Evolutionary conservation across 2,113 vertebrate genomes (phyloP).

Genomic region (Rhinogobius similis): DNA sequence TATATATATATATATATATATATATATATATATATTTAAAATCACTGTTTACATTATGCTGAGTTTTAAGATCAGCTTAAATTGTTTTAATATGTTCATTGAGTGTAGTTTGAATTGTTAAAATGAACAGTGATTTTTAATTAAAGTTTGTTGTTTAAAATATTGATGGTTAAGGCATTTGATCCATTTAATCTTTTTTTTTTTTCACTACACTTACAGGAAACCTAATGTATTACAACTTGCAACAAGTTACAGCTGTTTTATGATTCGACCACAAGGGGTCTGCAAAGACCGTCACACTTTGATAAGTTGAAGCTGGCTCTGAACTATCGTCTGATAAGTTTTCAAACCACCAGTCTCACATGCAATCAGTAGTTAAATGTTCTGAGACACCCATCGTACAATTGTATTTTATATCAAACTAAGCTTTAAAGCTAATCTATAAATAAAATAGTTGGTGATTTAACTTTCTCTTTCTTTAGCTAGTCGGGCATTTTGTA

Average conservation of each 20-base stretch:
- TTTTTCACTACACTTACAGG: background rate
- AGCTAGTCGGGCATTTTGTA: background rate
- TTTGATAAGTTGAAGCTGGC: background rate
- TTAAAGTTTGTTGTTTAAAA: background rate
- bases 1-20: too few species aligned
- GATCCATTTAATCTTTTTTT: background rate
- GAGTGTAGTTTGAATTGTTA: background rate
- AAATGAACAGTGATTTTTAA: background rate
- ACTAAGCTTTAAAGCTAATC: background rate
- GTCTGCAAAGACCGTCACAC: background rate
- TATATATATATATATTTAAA: too few species aligned
- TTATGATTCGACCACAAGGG: background rate
- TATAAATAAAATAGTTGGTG: background rate
- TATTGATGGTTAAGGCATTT: background rate
- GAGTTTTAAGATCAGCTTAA: background rate
- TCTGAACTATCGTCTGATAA: too few species aligned
- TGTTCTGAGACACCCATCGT: too few species aligned
- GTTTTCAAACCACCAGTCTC: too few species aligned
- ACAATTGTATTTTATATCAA: background rate
- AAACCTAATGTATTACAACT: background rate
- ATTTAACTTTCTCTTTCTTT: background rate
- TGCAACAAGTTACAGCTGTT: background rate
- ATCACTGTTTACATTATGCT: background rate
- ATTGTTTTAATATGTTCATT: background rate
- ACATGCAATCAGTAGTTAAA: background rate